phyloP scores from a whole-genome alignment of 1,140 invertebrate genomes.

The Drosophila pectinifera region DNA sequence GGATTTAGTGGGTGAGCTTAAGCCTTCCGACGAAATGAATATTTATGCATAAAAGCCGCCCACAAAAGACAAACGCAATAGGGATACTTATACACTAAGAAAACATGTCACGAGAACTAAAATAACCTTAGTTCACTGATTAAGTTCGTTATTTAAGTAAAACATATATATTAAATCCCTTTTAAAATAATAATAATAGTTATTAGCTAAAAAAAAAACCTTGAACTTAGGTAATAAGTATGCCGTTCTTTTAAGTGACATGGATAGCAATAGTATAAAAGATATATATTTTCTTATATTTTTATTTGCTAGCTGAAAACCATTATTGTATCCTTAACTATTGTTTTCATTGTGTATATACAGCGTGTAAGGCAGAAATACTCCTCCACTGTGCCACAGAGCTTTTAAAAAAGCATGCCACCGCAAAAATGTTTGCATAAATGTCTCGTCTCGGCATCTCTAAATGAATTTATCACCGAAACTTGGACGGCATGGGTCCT shows the following conservation, averaged over 20 bases:
- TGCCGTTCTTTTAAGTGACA: too few relatives aligned
- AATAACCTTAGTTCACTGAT: too few relatives aligned
- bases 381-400: slow-evolving; percentile 3
- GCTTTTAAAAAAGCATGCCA: slow-evolving; percentile 28
- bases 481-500: slow-evolving; percentile 40
- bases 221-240: too few relatives aligned
- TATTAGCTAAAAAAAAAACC: too few relatives aligned
- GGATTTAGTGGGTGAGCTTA: slow-evolving; percentile 17
- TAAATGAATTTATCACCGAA: slow-evolving; percentile 75
- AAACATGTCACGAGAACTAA: background rate
- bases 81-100: slow-evolving; percentile 1
- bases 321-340: background rate
- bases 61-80: slow-evolving; percentile 16
- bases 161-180: too few relatives aligned
- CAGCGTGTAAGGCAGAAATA: background rate
- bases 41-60: slow-evolving; percentile 27
- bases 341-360: background rate
- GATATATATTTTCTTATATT: background rate
- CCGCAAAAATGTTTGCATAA: slow-evolving; percentile 64
- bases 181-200: too few relatives aligned
- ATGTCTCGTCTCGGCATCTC: slow-evolving; percentile 63
- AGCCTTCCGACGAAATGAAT: slow-evolving; percentile 26
- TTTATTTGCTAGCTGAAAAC: too few relatives aligned
- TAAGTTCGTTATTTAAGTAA: too few relatives aligned
- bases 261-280: background rate